Evolutionary conservation across 2,888 invertebrate species (phyloP).

Genomic region (Conistra vaccinii): DNA sequence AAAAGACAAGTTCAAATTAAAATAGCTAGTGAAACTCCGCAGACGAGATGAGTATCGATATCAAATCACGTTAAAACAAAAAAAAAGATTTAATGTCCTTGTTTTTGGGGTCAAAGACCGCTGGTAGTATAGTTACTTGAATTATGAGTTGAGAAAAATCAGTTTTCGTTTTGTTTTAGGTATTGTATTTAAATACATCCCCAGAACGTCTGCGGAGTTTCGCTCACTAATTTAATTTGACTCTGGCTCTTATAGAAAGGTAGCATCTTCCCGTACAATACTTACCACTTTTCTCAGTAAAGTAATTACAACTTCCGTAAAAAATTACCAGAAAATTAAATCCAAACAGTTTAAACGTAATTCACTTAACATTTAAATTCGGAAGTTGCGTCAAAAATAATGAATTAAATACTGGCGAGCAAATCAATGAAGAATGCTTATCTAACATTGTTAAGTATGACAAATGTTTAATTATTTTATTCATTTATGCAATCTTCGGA

Average conservation of each 20-base stretch:
- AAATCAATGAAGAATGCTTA: slow-evolving; percentile 39
- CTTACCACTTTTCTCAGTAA: background rate
- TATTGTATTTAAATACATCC: too few species aligned
- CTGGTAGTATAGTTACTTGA: too few species aligned
- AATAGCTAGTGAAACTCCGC: too few species aligned
- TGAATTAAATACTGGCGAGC: slow-evolving; percentile 21
- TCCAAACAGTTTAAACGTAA: background rate
- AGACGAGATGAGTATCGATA: too few species aligned
- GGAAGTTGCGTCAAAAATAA: slow-evolving; percentile 37
- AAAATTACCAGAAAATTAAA: background rate
- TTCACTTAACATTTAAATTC: slow-evolving; percentile 46
- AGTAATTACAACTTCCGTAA: background rate
- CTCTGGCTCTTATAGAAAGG: background rate
- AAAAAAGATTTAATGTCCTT: too few species aligned
- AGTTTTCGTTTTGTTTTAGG: too few species aligned
- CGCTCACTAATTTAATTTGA: too few species aligned
- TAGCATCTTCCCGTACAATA: background rate
- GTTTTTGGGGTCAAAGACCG: too few species aligned
- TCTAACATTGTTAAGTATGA: slow-evolving; percentile 45
- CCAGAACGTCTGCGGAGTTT: too few species aligned
- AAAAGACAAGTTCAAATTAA: too few species aligned
- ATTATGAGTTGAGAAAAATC: too few species aligned
- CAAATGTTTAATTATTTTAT: slow-evolving; percentile 50
- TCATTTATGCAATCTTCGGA: slow-evolving; percentile 21
- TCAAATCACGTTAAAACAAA: too few species aligned